phyloP scores from a whole-genome alignment of 92 coral and sea anemone species.

The Zoanthus solanderi region DNA sequence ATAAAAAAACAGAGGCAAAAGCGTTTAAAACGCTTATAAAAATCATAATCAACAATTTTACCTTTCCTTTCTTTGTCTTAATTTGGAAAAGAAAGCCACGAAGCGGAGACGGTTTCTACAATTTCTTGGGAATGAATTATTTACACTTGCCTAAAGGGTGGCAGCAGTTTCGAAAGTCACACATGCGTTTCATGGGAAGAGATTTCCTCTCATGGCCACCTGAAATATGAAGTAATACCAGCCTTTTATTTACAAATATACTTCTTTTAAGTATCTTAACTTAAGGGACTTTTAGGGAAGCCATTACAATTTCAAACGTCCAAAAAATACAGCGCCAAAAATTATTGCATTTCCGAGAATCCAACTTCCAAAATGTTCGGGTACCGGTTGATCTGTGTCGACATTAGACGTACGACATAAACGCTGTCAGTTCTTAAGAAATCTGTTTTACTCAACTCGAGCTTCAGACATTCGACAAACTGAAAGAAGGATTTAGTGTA shows the following conservation, averaged over 20 bases:
- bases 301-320: background rate
- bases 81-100: slow-evolving; percentile 45
- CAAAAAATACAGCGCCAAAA: background rate
- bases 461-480: background rate
- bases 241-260: slow-evolving; percentile 40
- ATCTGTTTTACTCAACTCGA: background rate
- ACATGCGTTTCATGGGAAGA: slow-evolving; percentile 33
- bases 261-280: background rate
- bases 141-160: slow-evolving; percentile 29
- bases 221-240: slow-evolving; percentile 49
- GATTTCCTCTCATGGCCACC: background rate
- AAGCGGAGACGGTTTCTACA: slow-evolving; percentile 24
- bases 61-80: slow-evolving; percentile 44
- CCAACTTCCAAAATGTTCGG: background rate
- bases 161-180: slow-evolving; percentile 37
- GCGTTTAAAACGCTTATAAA: background rate
- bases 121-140: slow-evolving; percentile 27
- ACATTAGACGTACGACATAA: background rate
- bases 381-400: background rate
- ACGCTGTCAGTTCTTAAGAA: background rate
- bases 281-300: background rate
- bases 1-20: background rate
- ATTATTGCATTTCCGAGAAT: background rate
- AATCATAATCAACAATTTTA: background rate
- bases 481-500: background rate